A percentile compares a stretch with the other conserved stretches of the same genome.
Conservation (phyloP, 2,888 invertebrate genomes). For the Leptopilina myrica region DNA sequence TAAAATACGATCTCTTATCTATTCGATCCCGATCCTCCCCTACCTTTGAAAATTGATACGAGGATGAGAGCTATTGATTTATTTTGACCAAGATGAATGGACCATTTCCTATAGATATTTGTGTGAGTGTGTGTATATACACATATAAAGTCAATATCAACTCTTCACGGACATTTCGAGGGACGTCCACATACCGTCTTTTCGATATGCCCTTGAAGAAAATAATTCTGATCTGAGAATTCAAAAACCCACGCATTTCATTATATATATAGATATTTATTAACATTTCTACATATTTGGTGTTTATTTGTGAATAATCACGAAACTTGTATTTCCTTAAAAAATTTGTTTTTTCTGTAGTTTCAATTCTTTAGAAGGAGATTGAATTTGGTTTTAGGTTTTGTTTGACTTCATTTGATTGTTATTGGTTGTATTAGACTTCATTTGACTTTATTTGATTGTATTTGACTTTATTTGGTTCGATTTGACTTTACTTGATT, state of each 20-base stretch:
- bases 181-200: conserved; percentile 13
- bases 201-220: too few relatives aligned
- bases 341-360: too few relatives aligned
- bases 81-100: conserved; percentile 35
- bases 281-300: not conserved
- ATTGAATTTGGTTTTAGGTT: too few relatives aligned
- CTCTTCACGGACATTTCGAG: conserved; percentile 17
- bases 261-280: not conserved
- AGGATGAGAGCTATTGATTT: conserved; percentile 35
- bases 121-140: too few relatives aligned
- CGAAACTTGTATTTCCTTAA: not conserved
- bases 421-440: too few relatives aligned
- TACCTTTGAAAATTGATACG: conserved; percentile 20
- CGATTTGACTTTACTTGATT: too few relatives aligned
- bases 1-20: conserved; percentile 31
- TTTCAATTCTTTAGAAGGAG: too few relatives aligned
- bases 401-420: too few relatives aligned
- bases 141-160: not conserved
- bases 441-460: too few relatives aligned
- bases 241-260: too few relatives aligned
- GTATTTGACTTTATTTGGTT: too few relatives aligned
- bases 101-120: not conserved
- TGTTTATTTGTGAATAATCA: not conserved
- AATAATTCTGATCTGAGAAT: too few relatives aligned
- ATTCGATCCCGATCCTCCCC: conserved; percentile 16